phyloP scores from a whole-genome alignment of 2,888 invertebrate genomes.

The Mechanitis messenoides region DNA sequence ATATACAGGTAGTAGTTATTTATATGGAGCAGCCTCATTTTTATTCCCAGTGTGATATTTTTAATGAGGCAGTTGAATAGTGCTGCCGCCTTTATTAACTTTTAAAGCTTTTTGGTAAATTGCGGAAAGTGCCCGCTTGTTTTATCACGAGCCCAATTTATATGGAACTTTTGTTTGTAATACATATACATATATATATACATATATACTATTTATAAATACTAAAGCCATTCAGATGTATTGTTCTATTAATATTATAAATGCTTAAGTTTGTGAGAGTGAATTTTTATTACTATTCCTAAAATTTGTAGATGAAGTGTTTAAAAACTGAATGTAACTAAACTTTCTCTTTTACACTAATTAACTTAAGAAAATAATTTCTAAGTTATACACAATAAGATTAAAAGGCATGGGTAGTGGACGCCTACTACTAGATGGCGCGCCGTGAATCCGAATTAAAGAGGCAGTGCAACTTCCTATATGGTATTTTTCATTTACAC shows the following conservation, averaged over 20 bases:
- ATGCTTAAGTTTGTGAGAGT: no score
- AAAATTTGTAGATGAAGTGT: no score
- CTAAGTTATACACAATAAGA: no score
- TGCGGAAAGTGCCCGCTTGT: constrained; percentile 39
- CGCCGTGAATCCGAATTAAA: no score
- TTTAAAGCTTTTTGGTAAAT: constrained; percentile 59
- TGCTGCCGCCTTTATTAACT: constrained; percentile 64
- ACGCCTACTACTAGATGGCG: no score
- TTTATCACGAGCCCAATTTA: constrained; percentile 32
- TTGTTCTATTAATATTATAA: no score
- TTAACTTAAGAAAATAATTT: no score
- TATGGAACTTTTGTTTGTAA: constrained; percentile 8
- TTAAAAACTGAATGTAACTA: no score
- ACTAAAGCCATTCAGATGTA: background rate
- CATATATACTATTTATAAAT: background rate
- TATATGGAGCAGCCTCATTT: constrained; percentile 66
- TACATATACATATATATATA: constrained; percentile 1
- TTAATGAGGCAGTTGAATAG: constrained; percentile 71
- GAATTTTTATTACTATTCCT: no score
- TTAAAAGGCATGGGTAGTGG: background rate
- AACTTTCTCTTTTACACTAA: no score
- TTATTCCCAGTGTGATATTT: constrained; percentile 73
- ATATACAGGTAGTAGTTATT: constrained; percentile 66
- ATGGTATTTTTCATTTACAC: no score
- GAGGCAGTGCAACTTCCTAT: no score